Evolutionary conservation across 2,888 invertebrate genomes (phyloP), one percentile per base, ranked within the genome.

Genomic region (Copidosoma aretas): DNA sequence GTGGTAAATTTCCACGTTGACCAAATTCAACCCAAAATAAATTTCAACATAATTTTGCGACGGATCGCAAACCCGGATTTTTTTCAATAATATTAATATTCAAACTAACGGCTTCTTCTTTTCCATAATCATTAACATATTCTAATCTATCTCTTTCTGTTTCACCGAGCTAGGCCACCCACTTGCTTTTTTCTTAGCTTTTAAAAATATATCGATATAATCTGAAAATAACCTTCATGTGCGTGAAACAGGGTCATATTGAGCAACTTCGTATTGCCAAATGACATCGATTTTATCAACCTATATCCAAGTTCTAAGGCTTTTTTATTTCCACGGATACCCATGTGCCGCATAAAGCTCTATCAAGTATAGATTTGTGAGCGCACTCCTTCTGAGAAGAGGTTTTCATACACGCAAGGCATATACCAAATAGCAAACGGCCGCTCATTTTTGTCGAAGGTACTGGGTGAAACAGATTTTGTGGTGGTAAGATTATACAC

Each of bases 341-440:
- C 81, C 78, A 83, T 8, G 81, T 80, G 3, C 82, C 78, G 0
- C 58, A 68, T 8, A 82, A 67, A 8, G 60, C 46, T 32, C 79
- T 71, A 21, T 78, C 74, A 1, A 32, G 10, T 32, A 73, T 70
- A 14, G 76, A 70, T n/a, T 60, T 71, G 67, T 83, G 82, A 1
- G 21, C 52, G 68, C 83, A 84, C 0, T 72, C 69, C 1, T 67
- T 52, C 52, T 76, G 72, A 43, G 32, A 32, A 8, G 32, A 32
- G 3, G 32, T 32, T 32, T 5, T 8, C 32, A 5, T 32, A 32
- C 32, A 82, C 0, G 72, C 74, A 14, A 75, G 70, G 74, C 83
- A 83, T 2, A 84, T 67, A 1, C 76, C 70, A 73, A 83, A 84
- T 70, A 79, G 75, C n/a, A 82, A 67, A 68, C 78, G 77, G 0